Conservation (phyloP, 2,113 vertebrate species). For the Paralichthys olivaceus region DNA sequence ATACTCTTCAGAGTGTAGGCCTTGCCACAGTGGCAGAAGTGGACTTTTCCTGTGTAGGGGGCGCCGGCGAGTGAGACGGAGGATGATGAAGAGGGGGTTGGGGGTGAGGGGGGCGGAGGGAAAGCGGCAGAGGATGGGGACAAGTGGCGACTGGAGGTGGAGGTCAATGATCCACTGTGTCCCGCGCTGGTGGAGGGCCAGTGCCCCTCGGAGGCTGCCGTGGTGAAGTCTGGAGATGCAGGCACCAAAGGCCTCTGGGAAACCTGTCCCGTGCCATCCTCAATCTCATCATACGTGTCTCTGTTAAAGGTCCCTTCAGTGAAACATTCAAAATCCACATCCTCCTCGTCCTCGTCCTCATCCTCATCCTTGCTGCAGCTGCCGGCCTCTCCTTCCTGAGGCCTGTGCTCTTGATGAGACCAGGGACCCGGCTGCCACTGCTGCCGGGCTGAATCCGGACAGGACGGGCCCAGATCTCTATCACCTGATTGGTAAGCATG, state of each 20-base stretch:
- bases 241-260: constrained; percentile 81
- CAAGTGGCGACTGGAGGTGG: constrained; percentile 59
- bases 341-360: constrained; percentile 68
- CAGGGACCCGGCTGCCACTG: constrained; percentile 75
- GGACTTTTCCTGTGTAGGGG: constrained; percentile 80
- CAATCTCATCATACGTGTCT: constrained; percentile 81
- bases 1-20: constrained; percentile 86
- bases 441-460: constrained; percentile 45
- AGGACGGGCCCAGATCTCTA: constrained; percentile 32
- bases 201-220: constrained; percentile 61
- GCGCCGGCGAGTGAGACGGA: constrained; percentile 73
- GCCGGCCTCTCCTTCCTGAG: constrained; percentile 39
- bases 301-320: constrained; percentile 59
- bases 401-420: constrained; percentile 65
- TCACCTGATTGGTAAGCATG: constrained; percentile 23
- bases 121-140: constrained; percentile 66
- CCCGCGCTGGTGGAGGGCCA: constrained; percentile 62
- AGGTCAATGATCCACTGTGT: constrained; percentile 41
- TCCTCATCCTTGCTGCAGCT: constrained; percentile 57
- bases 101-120: constrained; percentile 66
- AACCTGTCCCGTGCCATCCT: constrained; percentile 81
- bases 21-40: constrained; percentile 87
- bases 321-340: constrained; percentile 72
- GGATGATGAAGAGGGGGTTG: constrained; percentile 78
- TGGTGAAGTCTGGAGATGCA: constrained; percentile 73